Percentiles rank a stretch among this genome's conserved stretches.
Conservation (phyloP, 2,113 vertebrate species). For the Sminthopsis crassicaudata region DNA sequence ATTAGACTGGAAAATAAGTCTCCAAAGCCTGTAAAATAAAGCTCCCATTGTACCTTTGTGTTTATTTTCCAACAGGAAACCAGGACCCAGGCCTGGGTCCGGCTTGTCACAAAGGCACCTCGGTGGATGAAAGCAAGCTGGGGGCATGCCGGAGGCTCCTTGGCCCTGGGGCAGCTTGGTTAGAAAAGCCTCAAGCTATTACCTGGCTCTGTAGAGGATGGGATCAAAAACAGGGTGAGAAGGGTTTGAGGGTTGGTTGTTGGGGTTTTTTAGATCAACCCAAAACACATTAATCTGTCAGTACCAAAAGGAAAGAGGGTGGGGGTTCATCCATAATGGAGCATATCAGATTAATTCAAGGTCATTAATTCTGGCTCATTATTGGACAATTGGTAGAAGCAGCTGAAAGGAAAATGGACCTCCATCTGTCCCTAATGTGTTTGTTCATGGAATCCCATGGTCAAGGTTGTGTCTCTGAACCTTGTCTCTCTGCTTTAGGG, state of each 20-base stretch:
- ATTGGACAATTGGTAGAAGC: neutral
- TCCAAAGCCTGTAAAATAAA: neutral
- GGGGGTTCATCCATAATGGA: neutral
- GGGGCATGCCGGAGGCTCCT: neutral
- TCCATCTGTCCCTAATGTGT: neutral
- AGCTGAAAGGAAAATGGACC: neutral
- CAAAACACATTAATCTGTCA: neutral
- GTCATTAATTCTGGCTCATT: neutral
- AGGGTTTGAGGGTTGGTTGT: neutral
- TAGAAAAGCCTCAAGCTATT: neutral
- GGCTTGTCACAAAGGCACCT: neutral
- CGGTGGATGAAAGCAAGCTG: neutral
- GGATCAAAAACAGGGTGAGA: neutral
- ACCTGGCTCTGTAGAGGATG: neutral
- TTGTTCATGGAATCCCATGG: neutral
- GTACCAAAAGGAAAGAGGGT: neutral
- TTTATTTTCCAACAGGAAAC: constrained; percentile 1
- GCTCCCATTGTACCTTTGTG: neutral
- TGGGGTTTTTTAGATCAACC: neutral
- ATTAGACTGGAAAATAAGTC: constrained; percentile 11
- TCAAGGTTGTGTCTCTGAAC: neutral
- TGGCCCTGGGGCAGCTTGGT: neutral
- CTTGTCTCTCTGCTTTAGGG: neutral
- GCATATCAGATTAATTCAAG: neutral
- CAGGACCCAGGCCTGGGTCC: neutral